phyloP scores from a whole-genome alignment of 2,888 invertebrate genomes.

The Bombyx huttoni region DNA sequence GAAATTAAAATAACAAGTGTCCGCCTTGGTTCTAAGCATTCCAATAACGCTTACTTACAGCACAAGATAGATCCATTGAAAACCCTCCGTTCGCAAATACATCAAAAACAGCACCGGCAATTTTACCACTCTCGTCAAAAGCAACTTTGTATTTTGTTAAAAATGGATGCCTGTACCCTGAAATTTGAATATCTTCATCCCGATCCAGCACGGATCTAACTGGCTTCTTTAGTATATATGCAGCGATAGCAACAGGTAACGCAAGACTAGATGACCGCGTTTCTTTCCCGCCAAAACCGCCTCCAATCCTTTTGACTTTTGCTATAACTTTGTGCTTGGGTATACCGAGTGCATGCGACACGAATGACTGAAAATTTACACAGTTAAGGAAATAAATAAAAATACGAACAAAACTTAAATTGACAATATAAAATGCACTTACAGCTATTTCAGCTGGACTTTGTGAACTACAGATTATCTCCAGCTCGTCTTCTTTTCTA shows the following conservation, averaged over 20 bases:
- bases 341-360: constrained; percentile 75
- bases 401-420: not conserved
- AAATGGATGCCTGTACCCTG: constrained; percentile 87
- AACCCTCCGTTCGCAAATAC: constrained; percentile 82
- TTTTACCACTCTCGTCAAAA: constrained; percentile 77
- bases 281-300: constrained; percentile 93
- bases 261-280: constrained; percentile 74
- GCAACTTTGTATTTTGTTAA: constrained; percentile 82
- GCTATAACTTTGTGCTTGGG: constrained; percentile 78
- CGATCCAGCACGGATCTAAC: constrained; percentile 85
- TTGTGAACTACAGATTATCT: constrained; percentile 86
- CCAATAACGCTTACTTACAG: constrained; percentile 48
- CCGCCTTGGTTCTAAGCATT: not conserved
- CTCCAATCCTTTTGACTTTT: constrained; percentile 85
- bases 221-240: constrained; percentile 78
- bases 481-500: constrained; percentile 86
- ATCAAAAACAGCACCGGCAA: constrained; percentile 74
- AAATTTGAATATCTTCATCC: constrained; percentile 88
- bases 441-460: constrained; percentile 81
- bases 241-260: constrained; percentile 81
- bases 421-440: constrained; percentile 17
- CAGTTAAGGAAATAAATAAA: not conserved
- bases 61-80: constrained; percentile 78
- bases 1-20: not conserved
- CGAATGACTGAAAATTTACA: constrained; percentile 62